A percentile compares a stretch with the other conserved stretches of the same genome.
These are phyloP conservation scores for Nestor notabilis DNA, from an alignment of 2,113 vertebrate species.

Conservation along the genomic window DNA sequence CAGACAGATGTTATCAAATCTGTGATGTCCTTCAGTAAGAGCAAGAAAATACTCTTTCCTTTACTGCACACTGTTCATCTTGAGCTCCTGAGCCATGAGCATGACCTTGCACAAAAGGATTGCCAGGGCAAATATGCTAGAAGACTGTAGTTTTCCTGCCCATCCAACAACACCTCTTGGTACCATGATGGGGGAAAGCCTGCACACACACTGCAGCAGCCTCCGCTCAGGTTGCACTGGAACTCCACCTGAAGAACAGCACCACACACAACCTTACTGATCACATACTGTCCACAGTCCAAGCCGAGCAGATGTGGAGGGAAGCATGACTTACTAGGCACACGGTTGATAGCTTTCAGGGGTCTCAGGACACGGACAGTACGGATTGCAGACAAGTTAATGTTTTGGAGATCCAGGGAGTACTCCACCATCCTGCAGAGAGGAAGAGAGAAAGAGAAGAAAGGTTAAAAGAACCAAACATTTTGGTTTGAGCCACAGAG, in stretches of 20 bases:
- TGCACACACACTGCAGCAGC: neutral
- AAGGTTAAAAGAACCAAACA: neutral
- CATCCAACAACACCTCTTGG: neutral
- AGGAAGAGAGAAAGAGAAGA: neutral
- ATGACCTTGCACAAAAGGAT: neutral
- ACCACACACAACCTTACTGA: neutral
- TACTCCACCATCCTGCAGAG: conserved; percentile 94
- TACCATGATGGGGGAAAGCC: neutral
- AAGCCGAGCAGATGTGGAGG: neutral
- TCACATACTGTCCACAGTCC: neutral
- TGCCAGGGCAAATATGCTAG: neutral
- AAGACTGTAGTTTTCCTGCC: neutral
- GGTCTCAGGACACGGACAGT: conserved; percentile 95
- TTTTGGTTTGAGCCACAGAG: neutral
- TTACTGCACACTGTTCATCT: neutral
- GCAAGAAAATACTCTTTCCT: neutral
- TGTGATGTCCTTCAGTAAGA: neutral
- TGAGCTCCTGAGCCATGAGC: neutral
- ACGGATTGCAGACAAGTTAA: conserved; percentile 96
- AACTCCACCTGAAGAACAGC: neutral
- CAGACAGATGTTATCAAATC: neutral
- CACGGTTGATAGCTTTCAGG: conserved; percentile 98
- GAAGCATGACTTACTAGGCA: conserved; percentile 87
- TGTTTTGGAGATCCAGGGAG: conserved; percentile 96
- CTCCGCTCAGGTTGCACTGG: neutral